Conservation (phyloP, 2,797 vertebrate genomes). For the Aphelocoma californica region DNA sequence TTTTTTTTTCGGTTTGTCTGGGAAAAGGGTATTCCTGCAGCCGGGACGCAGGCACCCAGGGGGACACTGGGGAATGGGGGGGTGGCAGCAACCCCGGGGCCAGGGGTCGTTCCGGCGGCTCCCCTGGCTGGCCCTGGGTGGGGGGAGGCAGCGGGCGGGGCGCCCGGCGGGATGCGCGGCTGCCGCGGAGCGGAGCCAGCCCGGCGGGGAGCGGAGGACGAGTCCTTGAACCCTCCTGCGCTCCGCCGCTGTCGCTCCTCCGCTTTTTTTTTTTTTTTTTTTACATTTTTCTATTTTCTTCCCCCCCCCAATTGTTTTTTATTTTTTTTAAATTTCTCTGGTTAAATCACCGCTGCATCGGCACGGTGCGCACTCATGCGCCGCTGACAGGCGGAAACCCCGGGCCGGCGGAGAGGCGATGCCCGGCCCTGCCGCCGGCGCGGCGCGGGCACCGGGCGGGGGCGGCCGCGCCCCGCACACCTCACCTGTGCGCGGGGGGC, state of each 20-base stretch:
- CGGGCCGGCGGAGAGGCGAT: background rate
- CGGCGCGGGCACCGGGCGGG: background rate
- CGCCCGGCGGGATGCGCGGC: background rate
- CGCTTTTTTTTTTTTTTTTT: too few relatives aligned
- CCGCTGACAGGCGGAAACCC: conserved; percentile 46
- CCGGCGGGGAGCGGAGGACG: conserved; percentile 16
- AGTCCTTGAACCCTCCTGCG: conserved; percentile 56
- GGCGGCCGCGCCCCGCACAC: background rate
- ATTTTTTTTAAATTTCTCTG: background rate
- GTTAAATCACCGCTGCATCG: background rate
- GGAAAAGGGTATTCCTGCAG: background rate
- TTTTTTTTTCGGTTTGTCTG: background rate
- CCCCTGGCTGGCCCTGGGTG: background rate
- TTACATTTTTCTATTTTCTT: background rate
- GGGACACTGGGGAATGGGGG: background rate
- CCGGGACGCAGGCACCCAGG: background rate
- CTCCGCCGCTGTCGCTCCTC: background rate
- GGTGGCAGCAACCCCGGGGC: background rate
- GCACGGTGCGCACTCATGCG: background rate
- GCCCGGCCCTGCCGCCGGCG: background rate
- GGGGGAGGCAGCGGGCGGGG: background rate
- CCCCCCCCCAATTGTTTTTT: too few relatives aligned
- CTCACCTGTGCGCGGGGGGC: background rate
- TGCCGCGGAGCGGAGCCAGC: background rate
- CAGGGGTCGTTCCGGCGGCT: background rate